A percentile compares a stretch with the other conserved stretches of the same genome.
Conservation (phyloP, 2,888 invertebrate genomes). For the Cantharis flavilabris region DNA sequence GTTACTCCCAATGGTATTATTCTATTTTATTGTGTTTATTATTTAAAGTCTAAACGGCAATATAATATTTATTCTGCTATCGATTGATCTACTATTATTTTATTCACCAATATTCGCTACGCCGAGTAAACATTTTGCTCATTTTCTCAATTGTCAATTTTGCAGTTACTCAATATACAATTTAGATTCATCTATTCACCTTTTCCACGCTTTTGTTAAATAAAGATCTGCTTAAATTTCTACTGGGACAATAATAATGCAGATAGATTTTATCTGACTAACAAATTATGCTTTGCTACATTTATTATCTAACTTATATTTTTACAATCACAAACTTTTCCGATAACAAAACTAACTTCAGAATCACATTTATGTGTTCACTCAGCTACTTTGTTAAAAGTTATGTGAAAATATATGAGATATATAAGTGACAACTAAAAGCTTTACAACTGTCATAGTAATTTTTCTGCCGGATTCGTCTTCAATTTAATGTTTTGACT, state of each 20-base stretch:
- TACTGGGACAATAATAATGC: neutral
- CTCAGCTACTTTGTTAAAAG: neutral
- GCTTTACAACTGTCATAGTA: neutral
- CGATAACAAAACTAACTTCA: neutral
- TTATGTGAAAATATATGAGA: neutral
- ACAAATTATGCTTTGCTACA: neutral
- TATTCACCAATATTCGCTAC: neutral
- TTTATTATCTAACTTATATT: neutral
- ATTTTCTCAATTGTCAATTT: neutral
- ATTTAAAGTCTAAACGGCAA: constrained; percentile 6
- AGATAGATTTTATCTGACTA: neutral
- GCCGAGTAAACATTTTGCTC: neutral
- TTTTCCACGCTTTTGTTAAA: neutral
- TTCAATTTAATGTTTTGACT: neutral
- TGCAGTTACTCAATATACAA: neutral
- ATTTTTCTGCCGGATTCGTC: neutral
- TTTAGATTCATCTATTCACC: neutral
- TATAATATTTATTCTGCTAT: neutral
- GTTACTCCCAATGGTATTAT: constrained; percentile 1
- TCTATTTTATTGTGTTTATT: constrained; percentile 21
- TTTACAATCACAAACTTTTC: neutral
- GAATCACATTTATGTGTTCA: neutral
- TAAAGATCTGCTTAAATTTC: neutral
- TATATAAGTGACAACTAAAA: neutral
- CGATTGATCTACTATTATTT: neutral